Evolutionary conservation across 1,140 invertebrate genomes (phyloP), one percentile per base, ranked within the genome.

Genomic region (Lineus longissimus): DNA sequence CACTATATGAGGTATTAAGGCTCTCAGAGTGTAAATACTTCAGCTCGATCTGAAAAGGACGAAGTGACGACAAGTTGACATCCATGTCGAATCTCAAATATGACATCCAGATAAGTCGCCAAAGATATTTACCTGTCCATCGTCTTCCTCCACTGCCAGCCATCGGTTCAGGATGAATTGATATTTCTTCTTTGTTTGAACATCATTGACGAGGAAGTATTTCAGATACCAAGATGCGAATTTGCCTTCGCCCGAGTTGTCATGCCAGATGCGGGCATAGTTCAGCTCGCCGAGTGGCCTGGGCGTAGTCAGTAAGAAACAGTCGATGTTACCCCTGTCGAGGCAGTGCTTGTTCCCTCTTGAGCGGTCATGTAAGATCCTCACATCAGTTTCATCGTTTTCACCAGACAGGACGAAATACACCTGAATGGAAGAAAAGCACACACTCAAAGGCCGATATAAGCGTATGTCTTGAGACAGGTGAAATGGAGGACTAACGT

Each of bases 91-190:
- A n/a, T n/a, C n/a, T n/a, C n/a, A n/a, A n/a, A n/a, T n/a, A n/a
- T n/a, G n/a, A n/a, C n/a, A n/a, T n/a, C n/a, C n/a, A n/a, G n/a
- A n/a, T n/a, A n/a, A n/a, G n/a, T n/a, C n/a, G 33, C 15, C 6
- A 7, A 4, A 36, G 4, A 36, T 36, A 36, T 7, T 58, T 70
- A 85, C 84, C 78, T 82, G 70, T 55, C 86, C 85, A 74, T 87
- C 85, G 25, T 79, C 82, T 72, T 86, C 84, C 71, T 87, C 85
- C 0, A 86, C 80, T 55, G 85, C 85, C 62, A 86, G 79, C 86
- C 86, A 87, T 55, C 74, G 73, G 67, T 86, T 80, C 31, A 69
- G 73, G 40, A 85, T 81, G 67, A 87, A 87, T 62, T 83, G 74
- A 69, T 76, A 85, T 61, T 83, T 84, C 61, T 82, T 71, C 19